Evolutionary conservation across 2,113 vertebrate genomes (phyloP), one percentile per base, ranked within the genome.

Genomic region (Heterotilapia buettikoferi): DNA sequence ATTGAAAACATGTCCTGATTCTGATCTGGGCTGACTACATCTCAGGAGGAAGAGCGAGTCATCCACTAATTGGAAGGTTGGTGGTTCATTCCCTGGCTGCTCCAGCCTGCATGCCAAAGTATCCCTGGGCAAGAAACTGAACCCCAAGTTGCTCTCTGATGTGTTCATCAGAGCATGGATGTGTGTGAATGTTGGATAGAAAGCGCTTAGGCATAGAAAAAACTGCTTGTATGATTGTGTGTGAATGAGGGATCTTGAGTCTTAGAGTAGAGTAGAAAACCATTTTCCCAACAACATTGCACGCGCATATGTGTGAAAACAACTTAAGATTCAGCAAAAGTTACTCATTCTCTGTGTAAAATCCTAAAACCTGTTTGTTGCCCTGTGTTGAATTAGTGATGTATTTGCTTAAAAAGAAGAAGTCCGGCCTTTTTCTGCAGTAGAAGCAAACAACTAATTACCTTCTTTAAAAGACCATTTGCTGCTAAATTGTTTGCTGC

Each of bases 391-490:
- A 5, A 6, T 10, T 0, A 76, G 13, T 47, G 14, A 76, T 29
- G 43, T 11, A 84, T 92, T 92, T 84, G 6, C 31, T 89, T 9
- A 11, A 45, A 76, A 19, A 26, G 50, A 71, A 6, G 11, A 56
- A 86, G 36, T 86, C 80, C 7, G 0, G n/a, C 61, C 59, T 80
- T n/a, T 86, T 80, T 73, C 63, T 40, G 86, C n/a, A 78, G 81
- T 6, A 33, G 85, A 43, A 89, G 71, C 92, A 85, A 92, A 91
- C 84, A 89, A 53, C 89, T 90, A 92, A 94, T 94, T 90, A 92
- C 86, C 83, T 86, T 80, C 85, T 88, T 85, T 92, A 84, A 92
- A 86, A 82, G 76, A 6, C 63, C 24, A 82, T 92, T 92, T 87
- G 79, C 88, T 43, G 47, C 63, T 53, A 76, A 50, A 80, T 86